A percentile compares a stretch with the other conserved stretches of the same genome.
Evolutionary conservation across 2,113 vertebrate genomes (phyloP).

Genomic region (Lota lota): DNA sequence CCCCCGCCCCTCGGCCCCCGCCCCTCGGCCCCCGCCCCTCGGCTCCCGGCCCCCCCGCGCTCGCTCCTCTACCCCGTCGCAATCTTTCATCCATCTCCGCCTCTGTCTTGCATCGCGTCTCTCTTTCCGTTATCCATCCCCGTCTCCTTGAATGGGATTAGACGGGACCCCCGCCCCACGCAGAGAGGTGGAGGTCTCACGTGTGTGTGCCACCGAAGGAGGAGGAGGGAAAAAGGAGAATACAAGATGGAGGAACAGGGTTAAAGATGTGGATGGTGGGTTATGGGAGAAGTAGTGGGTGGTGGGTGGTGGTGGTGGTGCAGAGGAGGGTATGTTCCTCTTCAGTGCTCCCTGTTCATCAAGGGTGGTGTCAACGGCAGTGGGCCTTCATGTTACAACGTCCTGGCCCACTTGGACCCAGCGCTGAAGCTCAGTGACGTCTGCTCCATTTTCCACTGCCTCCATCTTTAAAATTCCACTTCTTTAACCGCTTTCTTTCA

Average conservation of each 20-base stretch:
- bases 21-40: too few relatives aligned
- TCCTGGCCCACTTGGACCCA: conserved; percentile 14
- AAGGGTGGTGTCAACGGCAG: conserved; percentile 28
- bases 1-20: too few relatives aligned
- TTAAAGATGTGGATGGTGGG: conserved; percentile 5
- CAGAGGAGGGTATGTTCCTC: too few relatives aligned
- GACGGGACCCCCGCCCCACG: not conserved
- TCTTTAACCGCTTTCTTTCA: not conserved
- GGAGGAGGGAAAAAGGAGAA: too few relatives aligned
- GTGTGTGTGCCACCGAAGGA: too few relatives aligned
- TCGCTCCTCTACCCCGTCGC: too few relatives aligned
- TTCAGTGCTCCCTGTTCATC: conserved; percentile 9
- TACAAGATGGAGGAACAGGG: too few relatives aligned
- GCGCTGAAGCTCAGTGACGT: not conserved
- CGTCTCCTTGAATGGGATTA: conserved; percentile 18
- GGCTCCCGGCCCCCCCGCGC: too few relatives aligned
- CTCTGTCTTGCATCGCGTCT: too few relatives aligned
- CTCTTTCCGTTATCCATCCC: conserved; percentile 42
- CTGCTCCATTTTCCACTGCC: conserved; percentile 2
- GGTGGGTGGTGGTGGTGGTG: conserved; percentile 2
- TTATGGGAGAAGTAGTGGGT: conserved; percentile 15
- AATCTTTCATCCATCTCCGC: too few relatives aligned
- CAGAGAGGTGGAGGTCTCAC: not conserved
- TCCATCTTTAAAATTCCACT: not conserved
- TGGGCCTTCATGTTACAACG: conserved; percentile 30